These are phyloP conservation scores for Julus scanicus DNA, from an alignment of 2,888 invertebrate genomes.

Conservation along the genomic window DNA sequence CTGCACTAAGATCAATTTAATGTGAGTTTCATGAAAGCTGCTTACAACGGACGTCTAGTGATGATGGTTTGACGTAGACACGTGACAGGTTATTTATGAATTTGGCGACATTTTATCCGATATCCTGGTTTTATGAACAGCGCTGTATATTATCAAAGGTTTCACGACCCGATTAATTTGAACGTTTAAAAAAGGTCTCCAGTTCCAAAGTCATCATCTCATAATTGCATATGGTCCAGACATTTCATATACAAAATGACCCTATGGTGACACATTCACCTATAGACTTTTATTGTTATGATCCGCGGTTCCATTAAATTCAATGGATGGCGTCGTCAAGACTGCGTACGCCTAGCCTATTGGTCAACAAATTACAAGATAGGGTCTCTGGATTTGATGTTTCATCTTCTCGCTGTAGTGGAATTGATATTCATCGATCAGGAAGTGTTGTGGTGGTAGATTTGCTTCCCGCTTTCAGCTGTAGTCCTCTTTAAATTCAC, in stretches of 20 bases:
- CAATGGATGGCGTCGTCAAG: neutral
- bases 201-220: conserved; percentile 11
- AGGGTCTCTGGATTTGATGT: neutral
- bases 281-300: conserved; percentile 34
- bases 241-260: neutral
- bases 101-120: neutral
- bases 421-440: conserved; percentile 29
- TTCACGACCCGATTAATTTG: neutral
- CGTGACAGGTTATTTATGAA: neutral
- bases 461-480: neutral
- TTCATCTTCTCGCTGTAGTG: neutral
- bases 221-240: conserved; percentile 36
- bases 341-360: neutral
- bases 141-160: neutral
- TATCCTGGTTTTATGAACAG: neutral
- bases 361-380: conserved; percentile 13
- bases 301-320: conserved; percentile 2
- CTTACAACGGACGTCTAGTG: neutral
- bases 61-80: neutral
- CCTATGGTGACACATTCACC: conserved; percentile 15
- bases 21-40: neutral
- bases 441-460: neutral
- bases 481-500: neutral
- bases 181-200: neutral
- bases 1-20: too few relatives aligned